Conservation (phyloP, 2,888 invertebrate genomes). For the Lithophane semibrunnea region DNA sequence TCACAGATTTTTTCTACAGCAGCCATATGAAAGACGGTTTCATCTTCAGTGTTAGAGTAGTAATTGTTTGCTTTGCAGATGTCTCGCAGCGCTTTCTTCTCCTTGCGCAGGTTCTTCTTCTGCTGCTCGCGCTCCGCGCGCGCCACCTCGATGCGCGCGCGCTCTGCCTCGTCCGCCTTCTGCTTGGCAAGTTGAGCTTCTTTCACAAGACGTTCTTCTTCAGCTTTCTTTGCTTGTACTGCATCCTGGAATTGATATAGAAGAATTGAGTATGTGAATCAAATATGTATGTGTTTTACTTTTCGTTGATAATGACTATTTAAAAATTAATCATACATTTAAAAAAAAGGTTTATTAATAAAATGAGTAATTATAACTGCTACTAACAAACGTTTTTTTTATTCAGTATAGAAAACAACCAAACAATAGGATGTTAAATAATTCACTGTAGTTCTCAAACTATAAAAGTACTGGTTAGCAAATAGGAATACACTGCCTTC, state of each 20-base stretch:
- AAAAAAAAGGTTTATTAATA: neutral
- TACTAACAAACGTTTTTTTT: neutral
- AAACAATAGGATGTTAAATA: neutral
- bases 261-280: constrained; percentile 8
- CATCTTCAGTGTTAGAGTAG: constrained; percentile 93
- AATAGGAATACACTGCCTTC: neutral
- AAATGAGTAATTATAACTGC: neutral
- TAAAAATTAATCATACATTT: neutral
- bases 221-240: constrained; percentile 95
- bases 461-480: neutral
- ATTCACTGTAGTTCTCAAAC: neutral
- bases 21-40: constrained; percentile 95
- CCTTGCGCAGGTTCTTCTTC: constrained; percentile 96
- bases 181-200: constrained; percentile 94
- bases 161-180: constrained; percentile 95
- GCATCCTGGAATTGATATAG: constrained; percentile 90
- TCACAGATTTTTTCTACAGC: constrained; percentile 98
- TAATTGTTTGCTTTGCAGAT: constrained; percentile 95
- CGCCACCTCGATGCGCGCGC: constrained; percentile 94
- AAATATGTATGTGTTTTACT: neutral
- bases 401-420: neutral
- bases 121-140: constrained; percentile 96
- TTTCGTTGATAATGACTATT: neutral
- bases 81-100: constrained; percentile 95
- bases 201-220: constrained; percentile 94